Conservation (phyloP, 1,140 invertebrate species). For the Pseudomyrmex sp. region DNA sequence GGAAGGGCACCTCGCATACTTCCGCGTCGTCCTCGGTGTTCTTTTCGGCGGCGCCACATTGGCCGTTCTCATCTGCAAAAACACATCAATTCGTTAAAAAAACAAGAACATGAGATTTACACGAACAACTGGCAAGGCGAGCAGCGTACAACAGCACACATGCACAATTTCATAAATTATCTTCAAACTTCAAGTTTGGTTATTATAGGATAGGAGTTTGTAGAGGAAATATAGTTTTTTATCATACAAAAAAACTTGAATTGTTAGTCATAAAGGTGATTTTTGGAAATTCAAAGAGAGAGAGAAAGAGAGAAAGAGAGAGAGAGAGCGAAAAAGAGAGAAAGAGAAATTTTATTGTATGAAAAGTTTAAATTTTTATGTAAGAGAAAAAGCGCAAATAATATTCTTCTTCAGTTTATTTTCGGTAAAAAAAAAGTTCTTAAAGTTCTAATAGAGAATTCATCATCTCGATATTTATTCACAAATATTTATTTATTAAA, state of each 20-base stretch:
- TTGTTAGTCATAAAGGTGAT: background rate
- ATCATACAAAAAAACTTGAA: background rate
- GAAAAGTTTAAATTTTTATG: too few species aligned
- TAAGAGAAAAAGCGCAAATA: too few species aligned
- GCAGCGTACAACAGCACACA: conserved; percentile 42
- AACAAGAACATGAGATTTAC: background rate
- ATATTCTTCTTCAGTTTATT: background rate
- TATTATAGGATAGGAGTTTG: conserved; percentile 14
- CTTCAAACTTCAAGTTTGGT: conserved; percentile 13
- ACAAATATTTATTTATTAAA: conserved; percentile 33
- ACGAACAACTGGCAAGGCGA: conserved; percentile 28
- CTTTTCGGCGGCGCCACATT: conserved; percentile 47
- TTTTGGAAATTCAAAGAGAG: background rate
- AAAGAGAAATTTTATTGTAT: background rate
- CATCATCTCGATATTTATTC: conserved; percentile 15
- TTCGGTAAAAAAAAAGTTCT: background rate
- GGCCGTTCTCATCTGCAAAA: conserved; percentile 67
- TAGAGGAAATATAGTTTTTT: conserved; percentile 1
- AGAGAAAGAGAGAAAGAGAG: background rate
- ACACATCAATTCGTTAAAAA: conserved; percentile 53
- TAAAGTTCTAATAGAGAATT: conserved; percentile 13
- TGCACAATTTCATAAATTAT: conserved; percentile 55
- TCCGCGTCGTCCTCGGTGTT: conserved; percentile 63
- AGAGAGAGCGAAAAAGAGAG: background rate
- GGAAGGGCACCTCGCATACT: conserved; percentile 68